These are phyloP conservation scores for Australoheros facetus DNA, from an alignment of 2,797 vertebrate genomes.

Conservation along the genomic window DNA sequence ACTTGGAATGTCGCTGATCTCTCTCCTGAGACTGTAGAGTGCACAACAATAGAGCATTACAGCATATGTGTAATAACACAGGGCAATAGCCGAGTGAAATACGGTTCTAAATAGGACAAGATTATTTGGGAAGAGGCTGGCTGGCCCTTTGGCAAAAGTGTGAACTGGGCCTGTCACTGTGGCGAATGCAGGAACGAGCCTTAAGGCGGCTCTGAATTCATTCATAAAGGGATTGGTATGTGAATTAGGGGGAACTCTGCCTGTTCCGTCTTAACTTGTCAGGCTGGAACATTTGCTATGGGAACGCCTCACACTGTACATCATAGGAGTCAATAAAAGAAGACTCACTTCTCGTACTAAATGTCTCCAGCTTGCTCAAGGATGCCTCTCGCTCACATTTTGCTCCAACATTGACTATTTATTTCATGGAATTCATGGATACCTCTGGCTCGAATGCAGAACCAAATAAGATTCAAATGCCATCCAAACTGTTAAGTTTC, in stretches of 20 bases:
- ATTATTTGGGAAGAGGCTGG: conserved; percentile 37
- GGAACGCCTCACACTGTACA: conserved; percentile 10
- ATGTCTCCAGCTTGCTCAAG: neutral
- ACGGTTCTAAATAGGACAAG: conserved; percentile 25
- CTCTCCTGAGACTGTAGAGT: conserved; percentile 6
- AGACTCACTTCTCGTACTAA: conserved; percentile 8
- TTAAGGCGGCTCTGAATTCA: conserved; percentile 41
- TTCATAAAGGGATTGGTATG: conserved; percentile 30
- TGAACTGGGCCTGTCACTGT: conserved; percentile 11
- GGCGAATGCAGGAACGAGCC: conserved; percentile 35
- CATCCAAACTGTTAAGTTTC: neutral
- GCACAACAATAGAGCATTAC: conserved; percentile 15
- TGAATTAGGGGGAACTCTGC: conserved; percentile 14
- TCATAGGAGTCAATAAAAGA: conserved; percentile 32
- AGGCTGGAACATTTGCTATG: neutral
- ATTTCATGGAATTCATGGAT: conserved; percentile 1
- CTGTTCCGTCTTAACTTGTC: conserved; percentile 28
- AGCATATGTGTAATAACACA: neutral
- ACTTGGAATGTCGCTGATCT: conserved; percentile 50
- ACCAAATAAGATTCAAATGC: neutral
- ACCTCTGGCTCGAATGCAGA: conserved; percentile 1
- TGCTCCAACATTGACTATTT: neutral
- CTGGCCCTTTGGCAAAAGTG: conserved; percentile 28
- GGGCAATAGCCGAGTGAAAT: conserved; percentile 14
- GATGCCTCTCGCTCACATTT: neutral